Conservation (phyloP, 2,113 vertebrate genomes). For the Tetrax tetrax region DNA sequence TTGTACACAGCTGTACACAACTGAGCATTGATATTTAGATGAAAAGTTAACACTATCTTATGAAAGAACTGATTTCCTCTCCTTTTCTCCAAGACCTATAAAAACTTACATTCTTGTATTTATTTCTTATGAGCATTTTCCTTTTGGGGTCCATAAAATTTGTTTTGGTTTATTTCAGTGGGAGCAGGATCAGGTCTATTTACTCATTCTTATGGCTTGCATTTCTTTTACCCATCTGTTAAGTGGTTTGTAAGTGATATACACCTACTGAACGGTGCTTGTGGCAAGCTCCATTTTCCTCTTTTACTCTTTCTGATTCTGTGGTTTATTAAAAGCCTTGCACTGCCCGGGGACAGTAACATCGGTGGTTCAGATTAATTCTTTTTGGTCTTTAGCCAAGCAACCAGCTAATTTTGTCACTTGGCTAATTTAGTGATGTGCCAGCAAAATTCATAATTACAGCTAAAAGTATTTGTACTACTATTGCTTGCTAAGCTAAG, state of each 20-base stretch:
- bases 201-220: neutral
- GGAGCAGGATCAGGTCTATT: neutral
- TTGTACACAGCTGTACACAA: neutral
- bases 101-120: neutral
- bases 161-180: neutral
- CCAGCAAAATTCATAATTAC: slow-evolving; percentile 59
- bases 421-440: slow-evolving; percentile 58
- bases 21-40: neutral
- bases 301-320: neutral
- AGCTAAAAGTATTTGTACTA: slow-evolving; percentile 32
- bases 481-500: slow-evolving; percentile 28
- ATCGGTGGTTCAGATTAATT: slow-evolving; percentile 48
- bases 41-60: neutral
- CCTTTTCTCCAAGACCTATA: neutral
- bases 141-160: neutral
- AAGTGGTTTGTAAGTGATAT: neutral
- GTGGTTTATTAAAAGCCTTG: slow-evolving; percentile 53
- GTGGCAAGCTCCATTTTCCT: neutral
- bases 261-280: neutral
- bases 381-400: slow-evolving; percentile 47
- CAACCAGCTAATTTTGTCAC: slow-evolving; percentile 56
- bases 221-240: slow-evolving; percentile 9
- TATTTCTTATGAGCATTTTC: neutral
- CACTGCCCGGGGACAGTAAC: slow-evolving; percentile 10
- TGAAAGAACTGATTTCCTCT: neutral